phyloP scores from a whole-genome alignment of 2,113 vertebrate species.

The Dipodomys spectabilis region DNA sequence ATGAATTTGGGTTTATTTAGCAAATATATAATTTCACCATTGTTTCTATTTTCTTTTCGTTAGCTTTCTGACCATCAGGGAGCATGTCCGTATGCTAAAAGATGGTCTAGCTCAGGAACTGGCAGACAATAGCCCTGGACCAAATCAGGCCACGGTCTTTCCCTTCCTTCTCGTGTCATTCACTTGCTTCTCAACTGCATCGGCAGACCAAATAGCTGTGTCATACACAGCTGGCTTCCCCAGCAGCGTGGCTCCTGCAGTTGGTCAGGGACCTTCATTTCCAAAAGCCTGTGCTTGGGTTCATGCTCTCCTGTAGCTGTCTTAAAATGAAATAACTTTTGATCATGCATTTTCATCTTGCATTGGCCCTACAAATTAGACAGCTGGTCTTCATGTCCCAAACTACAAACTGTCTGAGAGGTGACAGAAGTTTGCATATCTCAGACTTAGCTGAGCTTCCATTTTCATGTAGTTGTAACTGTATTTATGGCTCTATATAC shows the following conservation, averaged over 20 bases:
- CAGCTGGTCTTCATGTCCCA: background rate
- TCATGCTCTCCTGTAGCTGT: background rate
- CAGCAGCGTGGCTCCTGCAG: background rate
- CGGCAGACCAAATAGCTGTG: no score
- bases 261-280: background rate
- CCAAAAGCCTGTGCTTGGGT: background rate
- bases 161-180: background rate
- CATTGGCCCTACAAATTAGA: background rate
- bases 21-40: background rate
- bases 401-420: background rate
- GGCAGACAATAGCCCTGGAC: background rate
- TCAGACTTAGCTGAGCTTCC: background rate
- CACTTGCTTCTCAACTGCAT: background rate
- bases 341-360: background rate
- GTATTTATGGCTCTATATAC: background rate
- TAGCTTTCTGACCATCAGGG: background rate
- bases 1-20: background rate
- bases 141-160: background rate
- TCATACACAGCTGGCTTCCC: background rate
- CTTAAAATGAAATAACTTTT: conserved; percentile 4
- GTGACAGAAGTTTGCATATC: background rate
- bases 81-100: background rate
- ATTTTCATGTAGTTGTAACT: conserved; percentile 1
- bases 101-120: background rate
- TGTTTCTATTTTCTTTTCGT: background rate